A percentile compares a stretch with the other conserved stretches of the same genome.
Evolutionary conservation across 1,140 invertebrate genomes (phyloP).

Genomic region (Papilio xuthus): DNA sequence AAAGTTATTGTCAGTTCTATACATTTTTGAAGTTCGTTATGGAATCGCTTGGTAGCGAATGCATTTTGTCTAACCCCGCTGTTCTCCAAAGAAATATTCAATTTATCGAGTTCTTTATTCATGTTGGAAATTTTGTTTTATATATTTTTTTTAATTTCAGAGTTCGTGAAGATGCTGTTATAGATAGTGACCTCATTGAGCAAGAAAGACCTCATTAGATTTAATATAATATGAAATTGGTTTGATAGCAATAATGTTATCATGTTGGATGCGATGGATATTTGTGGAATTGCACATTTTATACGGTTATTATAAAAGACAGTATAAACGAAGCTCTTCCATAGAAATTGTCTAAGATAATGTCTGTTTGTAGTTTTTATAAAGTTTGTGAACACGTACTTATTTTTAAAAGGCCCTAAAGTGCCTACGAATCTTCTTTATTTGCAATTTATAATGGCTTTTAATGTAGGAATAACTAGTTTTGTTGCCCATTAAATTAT

Average conservation of each 20-base stretch:
- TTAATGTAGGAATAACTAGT: slow-evolving; percentile 28
- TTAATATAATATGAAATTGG: slow-evolving; percentile 58
- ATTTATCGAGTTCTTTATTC: background rate
- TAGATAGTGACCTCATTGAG: slow-evolving; percentile 69
- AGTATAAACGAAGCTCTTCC: slow-evolving; percentile 32
- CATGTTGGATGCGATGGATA: slow-evolving; percentile 26
- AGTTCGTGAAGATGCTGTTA: slow-evolving; percentile 85
- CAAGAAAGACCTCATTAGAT: slow-evolving; percentile 74
- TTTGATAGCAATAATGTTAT: slow-evolving; percentile 49
- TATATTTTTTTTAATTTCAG: slow-evolving; percentile 77
- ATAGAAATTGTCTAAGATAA: slow-evolving; percentile 30
- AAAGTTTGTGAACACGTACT: slow-evolving; percentile 33
- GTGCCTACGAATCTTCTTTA: slow-evolving; percentile 14
- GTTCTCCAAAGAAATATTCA: too few species aligned
- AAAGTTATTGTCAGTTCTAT: too few species aligned
- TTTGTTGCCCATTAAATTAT: slow-evolving; percentile 15
- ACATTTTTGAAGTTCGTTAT: too few species aligned
- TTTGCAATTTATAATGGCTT: slow-evolving; percentile 35
- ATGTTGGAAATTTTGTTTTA: slow-evolving; percentile 1
- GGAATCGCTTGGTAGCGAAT: too few species aligned
- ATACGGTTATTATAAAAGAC: slow-evolving; percentile 34
- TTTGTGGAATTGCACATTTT: slow-evolving; percentile 14
- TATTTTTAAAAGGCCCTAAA: slow-evolving; percentile 16
- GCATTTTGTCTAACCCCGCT: too few species aligned
- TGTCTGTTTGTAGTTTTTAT: slow-evolving; percentile 32